These are phyloP conservation scores for Daphoenositta chrysoptera DNA, from an alignment of 2,113 vertebrate species.

Conservation along the genomic window DNA sequence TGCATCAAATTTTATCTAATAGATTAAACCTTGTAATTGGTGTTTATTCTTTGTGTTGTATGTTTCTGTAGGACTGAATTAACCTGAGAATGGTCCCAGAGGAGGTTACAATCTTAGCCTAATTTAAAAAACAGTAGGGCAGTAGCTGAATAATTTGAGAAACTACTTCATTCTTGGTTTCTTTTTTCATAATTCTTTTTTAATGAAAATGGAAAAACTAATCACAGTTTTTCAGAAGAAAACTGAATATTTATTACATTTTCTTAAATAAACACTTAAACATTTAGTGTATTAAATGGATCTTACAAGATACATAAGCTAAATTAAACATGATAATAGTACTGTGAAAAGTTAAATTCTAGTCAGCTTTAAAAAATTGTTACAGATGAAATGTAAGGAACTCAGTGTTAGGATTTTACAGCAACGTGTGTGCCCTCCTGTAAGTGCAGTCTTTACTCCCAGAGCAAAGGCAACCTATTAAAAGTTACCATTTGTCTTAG, in stretches of 20 bases:
- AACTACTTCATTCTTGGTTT: background rate
- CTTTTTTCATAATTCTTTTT: background rate
- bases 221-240: background rate
- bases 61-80: background rate
- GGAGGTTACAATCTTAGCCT: background rate
- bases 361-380: background rate
- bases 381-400: background rate
- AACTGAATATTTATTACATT: background rate
- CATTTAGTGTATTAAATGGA: background rate
- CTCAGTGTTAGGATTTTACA: background rate
- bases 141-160: background rate
- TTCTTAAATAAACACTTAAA: background rate
- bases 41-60: background rate
- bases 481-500: background rate
- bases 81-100: background rate
- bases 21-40: background rate
- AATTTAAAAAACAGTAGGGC: background rate
- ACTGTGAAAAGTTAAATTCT: background rate
- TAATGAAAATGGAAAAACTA: background rate
- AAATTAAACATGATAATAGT: background rate
- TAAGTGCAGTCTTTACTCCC: background rate
- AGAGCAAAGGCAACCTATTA: background rate
- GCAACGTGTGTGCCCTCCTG: rapidly evolving
- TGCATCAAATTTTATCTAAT: background rate
- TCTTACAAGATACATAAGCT: background rate